Percentiles rank a stretch among this genome's conserved stretches.
Conservation (phyloP, 2,888 invertebrate genomes). For the Orthosia incerta region DNA sequence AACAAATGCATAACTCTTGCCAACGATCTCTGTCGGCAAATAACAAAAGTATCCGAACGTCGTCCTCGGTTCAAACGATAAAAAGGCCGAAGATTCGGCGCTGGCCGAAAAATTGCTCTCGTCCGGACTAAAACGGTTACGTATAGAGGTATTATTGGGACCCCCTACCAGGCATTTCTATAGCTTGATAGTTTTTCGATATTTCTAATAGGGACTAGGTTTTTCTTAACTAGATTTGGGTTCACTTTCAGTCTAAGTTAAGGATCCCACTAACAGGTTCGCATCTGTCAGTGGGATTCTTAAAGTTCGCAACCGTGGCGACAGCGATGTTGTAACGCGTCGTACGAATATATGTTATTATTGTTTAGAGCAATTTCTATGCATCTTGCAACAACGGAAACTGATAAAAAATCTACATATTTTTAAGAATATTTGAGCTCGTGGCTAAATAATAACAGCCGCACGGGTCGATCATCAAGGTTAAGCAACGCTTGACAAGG, state of each 20-base stretch:
- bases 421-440: too few species aligned
- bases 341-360: too few species aligned
- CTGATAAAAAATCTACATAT: too few species aligned
- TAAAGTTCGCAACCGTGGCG: too few species aligned
- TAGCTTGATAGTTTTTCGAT: conserved; percentile 26
- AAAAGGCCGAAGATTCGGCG: conserved; percentile 59
- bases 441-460: too few species aligned
- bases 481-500: too few species aligned
- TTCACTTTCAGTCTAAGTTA: background rate
- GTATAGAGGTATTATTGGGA: conserved; percentile 25
- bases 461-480: too few species aligned
- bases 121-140: conserved; percentile 49
- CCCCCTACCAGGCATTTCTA: conserved; percentile 15
- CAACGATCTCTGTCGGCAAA: conserved; percentile 59
- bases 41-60: conserved; percentile 62
- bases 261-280: too few species aligned
- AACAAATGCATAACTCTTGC: conserved; percentile 66
- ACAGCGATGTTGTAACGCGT: too few species aligned
- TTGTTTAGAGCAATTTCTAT: too few species aligned
- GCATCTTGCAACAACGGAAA: too few species aligned
- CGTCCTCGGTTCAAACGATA: conserved; percentile 57
- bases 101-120: conserved; percentile 55
- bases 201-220: conserved; percentile 3
- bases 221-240: background rate
- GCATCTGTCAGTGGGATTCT: too few species aligned